Percentiles rank a stretch among this genome's conserved stretches.
These are phyloP conservation scores for Grapholita molesta DNA, from an alignment of 1,140 invertebrate genomes.

Conservation along the genomic window DNA sequence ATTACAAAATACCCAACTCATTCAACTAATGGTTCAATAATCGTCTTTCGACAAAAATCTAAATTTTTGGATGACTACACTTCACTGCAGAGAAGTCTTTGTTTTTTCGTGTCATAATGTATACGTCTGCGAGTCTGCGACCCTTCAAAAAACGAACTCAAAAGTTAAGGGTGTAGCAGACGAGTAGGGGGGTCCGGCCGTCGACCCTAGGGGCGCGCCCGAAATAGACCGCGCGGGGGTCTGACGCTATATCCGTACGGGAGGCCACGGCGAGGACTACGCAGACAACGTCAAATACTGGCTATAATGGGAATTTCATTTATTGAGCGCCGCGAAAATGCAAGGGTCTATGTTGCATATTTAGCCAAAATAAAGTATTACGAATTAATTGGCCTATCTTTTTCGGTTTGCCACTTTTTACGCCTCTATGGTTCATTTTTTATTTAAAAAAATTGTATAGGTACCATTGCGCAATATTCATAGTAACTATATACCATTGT, in stretches of 20 bases:
- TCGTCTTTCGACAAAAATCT: background rate
- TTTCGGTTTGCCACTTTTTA: too few relatives aligned
- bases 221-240: conserved; percentile 11
- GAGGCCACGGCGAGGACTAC: background rate
- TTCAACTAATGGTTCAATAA: too few relatives aligned
- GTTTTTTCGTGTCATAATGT: background rate
- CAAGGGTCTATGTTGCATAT: background rate
- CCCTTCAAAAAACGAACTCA: background rate
- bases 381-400: too few relatives aligned
- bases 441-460: too few relatives aligned
- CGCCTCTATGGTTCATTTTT: too few relatives aligned
- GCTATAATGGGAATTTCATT: background rate
- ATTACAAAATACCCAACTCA: too few relatives aligned
- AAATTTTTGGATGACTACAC: background rate
- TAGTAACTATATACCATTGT: too few relatives aligned
- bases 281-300: background rate
- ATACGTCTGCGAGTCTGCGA: background rate
- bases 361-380: too few relatives aligned
- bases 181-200: background rate
- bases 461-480: too few relatives aligned
- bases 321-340: background rate
- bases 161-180: background rate
- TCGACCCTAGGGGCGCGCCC: conserved; percentile 8
- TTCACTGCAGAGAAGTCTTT: background rate
- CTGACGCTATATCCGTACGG: background rate